These are phyloP conservation scores for Tinamus guttatus DNA, from an alignment of 2,113 vertebrate species.

Conservation along the genomic window DNA sequence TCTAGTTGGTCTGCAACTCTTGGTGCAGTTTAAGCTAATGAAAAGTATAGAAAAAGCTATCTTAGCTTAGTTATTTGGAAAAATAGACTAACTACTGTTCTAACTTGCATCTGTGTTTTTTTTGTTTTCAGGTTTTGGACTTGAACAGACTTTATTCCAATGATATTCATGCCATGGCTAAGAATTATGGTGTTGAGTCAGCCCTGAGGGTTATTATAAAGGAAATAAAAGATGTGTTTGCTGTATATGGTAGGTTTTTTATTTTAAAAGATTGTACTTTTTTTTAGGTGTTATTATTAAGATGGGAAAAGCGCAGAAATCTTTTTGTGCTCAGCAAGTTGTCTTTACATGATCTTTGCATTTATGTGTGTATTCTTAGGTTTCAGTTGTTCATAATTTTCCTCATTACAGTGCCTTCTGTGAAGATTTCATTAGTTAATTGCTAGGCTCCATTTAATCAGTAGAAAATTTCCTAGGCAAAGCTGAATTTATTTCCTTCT, in stretches of 20 bases:
- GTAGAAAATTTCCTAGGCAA: background rate
- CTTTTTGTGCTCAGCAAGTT: background rate
- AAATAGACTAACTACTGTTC: background rate
- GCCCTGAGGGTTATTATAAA: constrained; percentile 93
- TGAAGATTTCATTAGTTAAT: background rate
- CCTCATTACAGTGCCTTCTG: background rate
- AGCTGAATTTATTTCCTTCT: background rate
- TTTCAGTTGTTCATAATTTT: background rate
- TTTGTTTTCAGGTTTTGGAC: constrained; percentile 84
- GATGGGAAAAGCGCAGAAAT: background rate
- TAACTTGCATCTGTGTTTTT: background rate
- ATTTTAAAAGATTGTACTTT: background rate
- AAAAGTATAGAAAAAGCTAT: background rate
- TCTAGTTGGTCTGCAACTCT: background rate
- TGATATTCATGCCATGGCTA: constrained; percentile 94
- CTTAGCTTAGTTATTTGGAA: background rate
- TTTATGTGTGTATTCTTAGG: background rate
- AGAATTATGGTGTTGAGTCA: constrained; percentile 93
- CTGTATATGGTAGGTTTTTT: constrained; percentile 89
- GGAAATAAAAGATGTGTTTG: constrained; percentile 98
- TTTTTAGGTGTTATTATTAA: background rate
- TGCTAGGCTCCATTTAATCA: background rate
- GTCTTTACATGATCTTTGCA: background rate
- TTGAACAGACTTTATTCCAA: constrained; percentile 92
- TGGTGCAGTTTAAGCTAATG: background rate